Evolutionary conservation across 2,888 invertebrate genomes (phyloP).

Genomic region (Heliconius aoede): DNA sequence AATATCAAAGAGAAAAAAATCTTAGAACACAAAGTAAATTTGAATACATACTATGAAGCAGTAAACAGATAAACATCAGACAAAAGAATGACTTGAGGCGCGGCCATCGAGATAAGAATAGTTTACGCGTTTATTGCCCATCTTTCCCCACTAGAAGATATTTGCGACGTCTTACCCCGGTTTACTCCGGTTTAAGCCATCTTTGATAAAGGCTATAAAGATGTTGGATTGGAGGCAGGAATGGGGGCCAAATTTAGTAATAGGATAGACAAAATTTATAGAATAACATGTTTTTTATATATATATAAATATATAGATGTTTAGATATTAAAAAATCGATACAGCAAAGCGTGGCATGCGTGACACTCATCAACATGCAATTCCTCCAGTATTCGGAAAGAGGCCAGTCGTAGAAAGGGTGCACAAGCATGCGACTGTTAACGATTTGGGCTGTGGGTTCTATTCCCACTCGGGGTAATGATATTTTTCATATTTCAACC

Average conservation of each 20-base stretch:
- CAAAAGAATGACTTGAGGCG: conserved; percentile 52
- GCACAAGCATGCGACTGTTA: too few species aligned
- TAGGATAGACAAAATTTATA: conserved; percentile 8
- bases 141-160: conserved; percentile 41
- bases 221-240: conserved; percentile 29
- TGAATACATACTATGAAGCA: conserved; percentile 15
- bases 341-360: too few species aligned
- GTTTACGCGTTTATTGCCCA: conserved; percentile 60
- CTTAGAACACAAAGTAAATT: conserved; percentile 13
- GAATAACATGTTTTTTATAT: conserved; percentile 11
- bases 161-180: conserved; percentile 42
- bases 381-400: too few species aligned
- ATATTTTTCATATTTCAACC: too few species aligned
- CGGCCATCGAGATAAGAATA: conserved; percentile 62
- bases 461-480: too few species aligned
- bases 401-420: too few species aligned
- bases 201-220: conserved; percentile 43
- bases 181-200: conserved; percentile 39
- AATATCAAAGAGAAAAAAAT: not conserved
- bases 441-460: too few species aligned
- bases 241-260: conserved; percentile 34
- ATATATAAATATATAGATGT: not conserved
- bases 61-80: conserved; percentile 24
- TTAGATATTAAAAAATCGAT: too few species aligned
- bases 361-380: too few species aligned